Evolutionary conservation across 2,113 vertebrate genomes (phyloP).

Genomic region (Danionella cerebrum): DNA sequence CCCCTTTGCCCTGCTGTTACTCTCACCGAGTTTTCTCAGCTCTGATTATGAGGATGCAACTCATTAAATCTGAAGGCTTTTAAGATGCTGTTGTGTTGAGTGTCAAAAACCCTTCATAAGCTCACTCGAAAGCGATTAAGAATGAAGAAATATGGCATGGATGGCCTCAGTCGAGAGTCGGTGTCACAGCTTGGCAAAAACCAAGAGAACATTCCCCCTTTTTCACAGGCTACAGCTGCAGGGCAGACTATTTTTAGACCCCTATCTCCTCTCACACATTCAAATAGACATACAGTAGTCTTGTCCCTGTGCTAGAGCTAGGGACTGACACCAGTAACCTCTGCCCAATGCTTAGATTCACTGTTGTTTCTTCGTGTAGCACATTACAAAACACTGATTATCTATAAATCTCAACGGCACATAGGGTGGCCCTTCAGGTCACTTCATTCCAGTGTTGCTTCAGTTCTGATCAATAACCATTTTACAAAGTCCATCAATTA

Average conservation of each 20-base stretch:
- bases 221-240: conserved; percentile 15
- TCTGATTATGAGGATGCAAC: too few species aligned
- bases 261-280: neutral
- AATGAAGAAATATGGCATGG: neutral
- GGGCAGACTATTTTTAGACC: conserved; percentile 23
- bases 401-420: neutral
- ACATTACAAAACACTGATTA: neutral
- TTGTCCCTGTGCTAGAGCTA: too few species aligned
- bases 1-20: too few species aligned
- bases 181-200: conserved; percentile 5
- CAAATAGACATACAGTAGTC: conserved; percentile 2
- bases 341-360: too few species aligned
- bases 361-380: neutral
- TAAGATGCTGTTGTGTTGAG: too few species aligned
- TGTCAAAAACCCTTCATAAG: too few species aligned
- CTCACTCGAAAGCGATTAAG: too few species aligned
- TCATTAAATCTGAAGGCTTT: too few species aligned
- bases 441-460: neutral
- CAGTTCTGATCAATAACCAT: neutral
- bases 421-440: neutral
- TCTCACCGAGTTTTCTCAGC: too few species aligned
- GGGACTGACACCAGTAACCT: too few species aligned
- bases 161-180: neutral
- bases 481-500: neutral
- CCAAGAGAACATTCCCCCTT: neutral